These are phyloP conservation scores for Microctenopoma stevenorrisi DNA, from an alignment of 2,797 vertebrate genomes.

Conservation along the genomic window DNA sequence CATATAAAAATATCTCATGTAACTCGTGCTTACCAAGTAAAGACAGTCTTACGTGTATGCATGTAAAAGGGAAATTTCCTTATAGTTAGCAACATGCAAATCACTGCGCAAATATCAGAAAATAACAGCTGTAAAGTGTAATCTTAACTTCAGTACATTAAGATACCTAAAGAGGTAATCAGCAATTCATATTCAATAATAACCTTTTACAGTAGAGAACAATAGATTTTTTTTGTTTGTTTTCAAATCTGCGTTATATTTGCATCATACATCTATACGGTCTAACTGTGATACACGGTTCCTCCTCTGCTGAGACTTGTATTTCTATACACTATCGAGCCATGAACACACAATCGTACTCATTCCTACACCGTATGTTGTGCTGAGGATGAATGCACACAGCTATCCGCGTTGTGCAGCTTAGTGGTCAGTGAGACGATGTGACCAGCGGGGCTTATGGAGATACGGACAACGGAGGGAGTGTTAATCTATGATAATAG, in stretches of 20 bases:
- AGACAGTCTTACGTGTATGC: neutral
- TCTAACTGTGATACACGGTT: neutral
- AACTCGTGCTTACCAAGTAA: neutral
- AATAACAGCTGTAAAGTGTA: neutral
- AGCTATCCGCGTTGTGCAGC: conserved; percentile 43
- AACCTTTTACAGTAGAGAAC: conserved; percentile 11
- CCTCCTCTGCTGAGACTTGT: conserved; percentile 15
- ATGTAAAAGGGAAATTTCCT: conserved; percentile 9
- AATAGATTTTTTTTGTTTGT: conserved; percentile 38
- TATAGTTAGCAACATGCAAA: conserved; percentile 16
- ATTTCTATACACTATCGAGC: neutral
- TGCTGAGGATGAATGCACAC: conserved; percentile 22
- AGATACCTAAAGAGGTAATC: conserved; percentile 12
- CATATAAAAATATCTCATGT: conserved; percentile 39
- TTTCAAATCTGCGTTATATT: conserved; percentile 21
- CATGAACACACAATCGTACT: conserved; percentile 39
- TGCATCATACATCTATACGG: neutral
- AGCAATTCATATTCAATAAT: conserved; percentile 33
- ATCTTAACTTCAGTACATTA: conserved; percentile 18
- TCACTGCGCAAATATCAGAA: neutral
- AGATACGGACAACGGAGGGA: conserved; percentile 55
- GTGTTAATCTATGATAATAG: conserved; percentile 76
- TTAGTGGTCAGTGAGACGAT: conserved; percentile 58
- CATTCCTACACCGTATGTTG: conserved; percentile 32
- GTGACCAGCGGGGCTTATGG: conserved; percentile 52